A percentile compares a stretch with the other conserved stretches of the same genome.
Conservation (phyloP, 2,888 invertebrate species). For the Tiphia femorata region DNA sequence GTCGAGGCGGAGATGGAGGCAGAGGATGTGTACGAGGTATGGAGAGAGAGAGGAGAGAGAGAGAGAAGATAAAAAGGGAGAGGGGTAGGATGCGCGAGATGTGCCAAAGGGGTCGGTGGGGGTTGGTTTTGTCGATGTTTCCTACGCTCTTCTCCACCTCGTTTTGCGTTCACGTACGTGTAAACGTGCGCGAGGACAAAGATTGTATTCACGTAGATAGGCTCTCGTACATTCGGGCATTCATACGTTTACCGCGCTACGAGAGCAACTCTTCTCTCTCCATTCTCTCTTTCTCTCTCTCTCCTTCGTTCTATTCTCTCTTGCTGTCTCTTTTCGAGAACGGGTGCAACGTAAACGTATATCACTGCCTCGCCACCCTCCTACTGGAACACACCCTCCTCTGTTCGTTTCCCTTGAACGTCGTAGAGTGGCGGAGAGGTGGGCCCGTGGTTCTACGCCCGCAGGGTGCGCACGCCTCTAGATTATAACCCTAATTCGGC, state of each 20-base stretch:
- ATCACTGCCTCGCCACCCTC: conserved; percentile 29
- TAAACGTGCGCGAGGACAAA: neutral
- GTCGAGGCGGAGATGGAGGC: neutral
- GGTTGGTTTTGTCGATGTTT: conserved; percentile 42
- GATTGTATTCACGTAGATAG: conserved; percentile 19
- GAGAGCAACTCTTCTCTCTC: conserved; percentile 16
- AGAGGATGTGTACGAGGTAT: too few relatives aligned
- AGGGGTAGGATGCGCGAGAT: conserved; percentile 25
- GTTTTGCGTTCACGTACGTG: conserved; percentile 1
- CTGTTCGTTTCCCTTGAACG: conserved; percentile 5
- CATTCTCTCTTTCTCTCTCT: conserved; percentile 1
- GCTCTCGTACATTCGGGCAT: conserved; percentile 26
- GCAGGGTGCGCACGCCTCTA: conserved; percentile 26
- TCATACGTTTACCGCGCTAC: conserved; percentile 27
- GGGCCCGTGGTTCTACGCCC: conserved; percentile 17
- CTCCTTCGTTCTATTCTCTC: conserved; percentile 5
- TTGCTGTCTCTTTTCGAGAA: conserved; percentile 7
- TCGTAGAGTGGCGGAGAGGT: neutral
- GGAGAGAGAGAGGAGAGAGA: too few relatives aligned
- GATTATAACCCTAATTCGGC: conserved; percentile 34
- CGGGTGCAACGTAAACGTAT: conserved; percentile 41
- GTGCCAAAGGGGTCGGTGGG: conserved; percentile 29
- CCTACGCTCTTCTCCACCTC: conserved; percentile 28
- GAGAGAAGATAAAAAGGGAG: too few relatives aligned
- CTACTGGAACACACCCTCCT: conserved; percentile 11